Percentiles rank a stretch among this genome's conserved stretches.
Conservation (phyloP, 2,888 invertebrate genomes). For the Athalia cordata region DNA sequence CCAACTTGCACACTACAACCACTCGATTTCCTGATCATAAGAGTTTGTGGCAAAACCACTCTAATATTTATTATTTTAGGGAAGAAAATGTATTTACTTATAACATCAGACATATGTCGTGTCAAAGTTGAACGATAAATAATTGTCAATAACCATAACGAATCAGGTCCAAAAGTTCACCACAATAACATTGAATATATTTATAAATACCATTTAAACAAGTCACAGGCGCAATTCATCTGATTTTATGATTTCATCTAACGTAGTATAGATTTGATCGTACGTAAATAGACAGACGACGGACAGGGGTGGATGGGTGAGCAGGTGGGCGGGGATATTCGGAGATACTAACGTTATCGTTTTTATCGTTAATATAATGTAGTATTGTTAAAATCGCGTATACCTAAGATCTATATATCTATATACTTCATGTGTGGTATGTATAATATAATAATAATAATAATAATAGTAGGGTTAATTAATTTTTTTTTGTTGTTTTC, state of each 20-base stretch:
- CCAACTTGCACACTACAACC: too few relatives aligned
- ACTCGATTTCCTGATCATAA: too few relatives aligned
- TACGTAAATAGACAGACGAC: conserved; percentile 10
- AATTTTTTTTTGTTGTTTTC: conserved; percentile 34
- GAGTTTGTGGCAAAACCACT: too few relatives aligned
- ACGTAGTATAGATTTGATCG: conserved; percentile 10
- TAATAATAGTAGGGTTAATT: conserved; percentile 46
- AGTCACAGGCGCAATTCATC: conserved; percentile 13
- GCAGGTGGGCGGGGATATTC: not conserved
- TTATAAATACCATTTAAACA: not conserved
- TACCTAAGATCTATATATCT: conserved; percentile 64
- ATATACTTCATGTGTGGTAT: conserved; percentile 63
- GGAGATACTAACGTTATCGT: conserved; percentile 25
- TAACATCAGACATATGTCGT: too few relatives aligned
- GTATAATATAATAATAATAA: conserved; percentile 57
- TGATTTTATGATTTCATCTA: not conserved
- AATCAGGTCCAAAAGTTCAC: conserved; percentile 4
- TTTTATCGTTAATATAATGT: conserved; percentile 29
- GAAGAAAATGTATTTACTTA: too few relatives aligned
- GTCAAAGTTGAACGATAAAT: not conserved
- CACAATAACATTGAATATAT: conserved; percentile 6
- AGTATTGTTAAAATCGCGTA: conserved; percentile 50
- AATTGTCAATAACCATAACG: not conserved
- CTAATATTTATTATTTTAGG: too few relatives aligned
- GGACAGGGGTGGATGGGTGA: not conserved